Evolutionary conservation across 2,797 vertebrate species (phyloP).

Genomic region (Cynodonichthys magdalenae): DNA sequence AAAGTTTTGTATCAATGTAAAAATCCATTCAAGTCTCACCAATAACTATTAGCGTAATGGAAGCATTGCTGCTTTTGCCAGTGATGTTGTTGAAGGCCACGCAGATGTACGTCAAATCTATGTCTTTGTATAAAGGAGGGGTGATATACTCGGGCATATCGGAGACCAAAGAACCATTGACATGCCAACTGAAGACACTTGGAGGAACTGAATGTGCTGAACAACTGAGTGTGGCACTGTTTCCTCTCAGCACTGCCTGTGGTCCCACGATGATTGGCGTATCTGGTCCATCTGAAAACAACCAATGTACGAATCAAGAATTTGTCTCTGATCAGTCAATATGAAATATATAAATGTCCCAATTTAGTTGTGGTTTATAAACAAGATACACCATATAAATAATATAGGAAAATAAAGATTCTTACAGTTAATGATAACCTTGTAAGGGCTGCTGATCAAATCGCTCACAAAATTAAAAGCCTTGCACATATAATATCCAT

Average conservation of each 20-base stretch:
- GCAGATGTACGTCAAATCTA: conserved; percentile 57
- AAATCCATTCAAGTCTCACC: conserved; percentile 42
- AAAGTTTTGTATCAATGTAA: too few species aligned
- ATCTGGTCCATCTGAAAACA: conserved; percentile 64
- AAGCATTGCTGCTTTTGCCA: conserved; percentile 34
- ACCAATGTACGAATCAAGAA: not conserved
- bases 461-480: conserved; percentile 71
- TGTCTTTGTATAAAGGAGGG: conserved; percentile 25
- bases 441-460: conserved; percentile 56
- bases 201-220: conserved; percentile 51
- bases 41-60: conserved; percentile 40
- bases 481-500: conserved; percentile 66
- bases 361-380: too few species aligned
- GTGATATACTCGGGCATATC: conserved; percentile 38
- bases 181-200: conserved; percentile 57
- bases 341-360: not conserved
- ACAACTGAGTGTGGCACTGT: conserved; percentile 44
- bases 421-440: conserved; percentile 71
- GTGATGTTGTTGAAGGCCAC: conserved; percentile 64
- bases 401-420: conserved; percentile 10
- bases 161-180: conserved; percentile 34
- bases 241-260: conserved; percentile 5
- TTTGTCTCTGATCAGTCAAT: not conserved
- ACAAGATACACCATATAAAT: not conserved
- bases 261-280: conserved; percentile 33